Evolutionary conservation across 2,888 invertebrate species (phyloP), one percentile per base, ranked within the genome.

Genomic region (Rotaria socialis): DNA sequence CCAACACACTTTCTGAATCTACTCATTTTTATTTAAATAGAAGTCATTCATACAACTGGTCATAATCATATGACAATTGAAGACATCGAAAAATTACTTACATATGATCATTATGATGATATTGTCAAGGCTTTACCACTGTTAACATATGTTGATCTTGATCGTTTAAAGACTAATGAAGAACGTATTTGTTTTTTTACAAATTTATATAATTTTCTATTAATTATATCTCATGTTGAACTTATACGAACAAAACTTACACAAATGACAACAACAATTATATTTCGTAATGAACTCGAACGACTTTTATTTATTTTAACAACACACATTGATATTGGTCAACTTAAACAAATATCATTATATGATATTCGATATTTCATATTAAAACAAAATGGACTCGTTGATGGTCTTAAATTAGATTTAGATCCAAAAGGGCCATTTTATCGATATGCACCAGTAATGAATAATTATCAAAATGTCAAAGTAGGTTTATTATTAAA

Each of bases 181-280:
- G 88, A 90, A 52, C 89, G 88, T 56, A 87, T 89, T 35, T 90
- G 90, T 88, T 90, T 90, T 89, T 90, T 88, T 88, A 89, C 89
- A 86, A 90, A 90, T 88, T 88, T 90, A 43, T 88, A 89, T 80
- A 90, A 90, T 86, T 87, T 91, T 84, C 89, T 91, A 89, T 88
- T 89, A 6, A 88, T 90, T 11, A 90, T 90, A 85, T 88, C 88
- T 86, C 88, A 88, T 56, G 58, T 89, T 67, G 86, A 88, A 55
- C 47, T 86, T 8, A n/a, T 80, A n/a, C 80, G 80, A 80, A 47
- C 80, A 24, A 47, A 47, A 24, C 0, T 47, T 4, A 52, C 56
- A 24, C 67, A 52, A 35, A 41, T 84, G 22, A 35, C 85, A 27
- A 86, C 35, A 41, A 84, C 56, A n/a, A 85, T 55, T 11, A 22